phyloP scores from a whole-genome alignment of 2,888 invertebrate species.

The Taenaris catops region DNA sequence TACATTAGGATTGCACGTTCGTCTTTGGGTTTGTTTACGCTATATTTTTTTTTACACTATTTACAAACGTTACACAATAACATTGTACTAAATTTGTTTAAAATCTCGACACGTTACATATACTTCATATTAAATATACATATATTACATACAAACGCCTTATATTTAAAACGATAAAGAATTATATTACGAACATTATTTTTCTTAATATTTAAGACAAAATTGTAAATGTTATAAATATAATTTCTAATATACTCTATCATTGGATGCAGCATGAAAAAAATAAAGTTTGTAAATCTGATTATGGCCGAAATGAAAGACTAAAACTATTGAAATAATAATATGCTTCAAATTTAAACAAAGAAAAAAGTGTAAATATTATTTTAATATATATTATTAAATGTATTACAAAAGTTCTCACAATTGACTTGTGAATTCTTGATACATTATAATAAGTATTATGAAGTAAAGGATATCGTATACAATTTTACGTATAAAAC shows the following conservation, averaged over 20 bases:
- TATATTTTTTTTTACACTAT: slow-evolving; percentile 37
- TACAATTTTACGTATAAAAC: slow-evolving; percentile 26
- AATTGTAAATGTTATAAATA: slow-evolving; percentile 5
- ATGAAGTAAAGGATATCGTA: slow-evolving; percentile 18
- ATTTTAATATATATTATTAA: no score
- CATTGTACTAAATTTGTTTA: slow-evolving; percentile 31
- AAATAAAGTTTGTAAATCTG: no score
- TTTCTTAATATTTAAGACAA: slow-evolving; percentile 2
- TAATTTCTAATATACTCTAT: no score
- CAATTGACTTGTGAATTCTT: slow-evolving; percentile 9
- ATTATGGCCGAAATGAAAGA: no score
- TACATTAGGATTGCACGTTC: slow-evolving; percentile 68
- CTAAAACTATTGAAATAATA: no score
- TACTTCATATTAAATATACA: slow-evolving; percentile 21
- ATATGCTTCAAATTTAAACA: no score
- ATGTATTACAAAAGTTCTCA: not conserved
- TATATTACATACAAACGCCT: slow-evolving; percentile 24
- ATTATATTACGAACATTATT: slow-evolving; percentile 6
- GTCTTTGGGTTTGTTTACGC: slow-evolving; percentile 64
- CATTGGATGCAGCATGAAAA: slow-evolving; percentile 1
- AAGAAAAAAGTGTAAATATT: no score
- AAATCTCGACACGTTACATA: slow-evolving; percentile 31
- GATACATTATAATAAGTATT: slow-evolving; percentile 3
- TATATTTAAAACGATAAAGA: slow-evolving; percentile 18
- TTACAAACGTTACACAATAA: slow-evolving; percentile 31